Base-by-base conservation (phyloP, 1,140 invertebrate genomes). In the Chlorops oryzae region DNA sequence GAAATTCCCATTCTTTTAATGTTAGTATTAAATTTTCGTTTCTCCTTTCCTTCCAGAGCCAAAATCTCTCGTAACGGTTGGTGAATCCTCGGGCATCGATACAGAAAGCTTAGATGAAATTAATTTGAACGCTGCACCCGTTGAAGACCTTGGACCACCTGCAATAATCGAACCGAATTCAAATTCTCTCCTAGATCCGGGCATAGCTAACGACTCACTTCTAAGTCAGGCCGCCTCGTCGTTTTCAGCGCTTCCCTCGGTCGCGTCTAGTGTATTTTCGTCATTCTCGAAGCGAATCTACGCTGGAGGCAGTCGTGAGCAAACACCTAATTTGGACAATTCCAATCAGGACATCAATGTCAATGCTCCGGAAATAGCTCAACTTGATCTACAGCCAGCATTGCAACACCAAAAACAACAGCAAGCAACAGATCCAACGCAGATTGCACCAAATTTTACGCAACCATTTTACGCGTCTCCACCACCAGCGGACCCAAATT, bases 191-290 rank as follows among this genome's bases (percentile, higher is more conserved):
- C 50, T 65, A 34, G 73, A 54, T 7, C 23, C 48, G 50, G 6
- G 44, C 42, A 15, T 45, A 41, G 1, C 62, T 12, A 47, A 56
- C 17, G 73, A 75, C 52, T 74, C 77, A 1, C 74, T 64, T 47
- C 51, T 65, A 2, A 63, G 76, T 53, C 62, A 79, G 34, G 78
- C 78, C 2, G 70, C 78, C 0, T 78, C 78, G 55, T 79, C 79
- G 35, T 78, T 80, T 47, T 79, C 77, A 0, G 78, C 79, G 20
- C 40, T 80, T 28, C 79, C 79, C 3, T 73, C 78, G 51, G 77
- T 80, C 5, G 78, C 79, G 0, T 80, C 76, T 24, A 78, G 75
- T 21, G 79, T 80, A 0, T 78, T 80, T 45, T 78, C 75, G 3
- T 78, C 78, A 4, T 80, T 80, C 55, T 79, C 78, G 0, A 79